Conservation (phyloP, 2,888 invertebrate species). For the Pyrochroa serraticornis region DNA sequence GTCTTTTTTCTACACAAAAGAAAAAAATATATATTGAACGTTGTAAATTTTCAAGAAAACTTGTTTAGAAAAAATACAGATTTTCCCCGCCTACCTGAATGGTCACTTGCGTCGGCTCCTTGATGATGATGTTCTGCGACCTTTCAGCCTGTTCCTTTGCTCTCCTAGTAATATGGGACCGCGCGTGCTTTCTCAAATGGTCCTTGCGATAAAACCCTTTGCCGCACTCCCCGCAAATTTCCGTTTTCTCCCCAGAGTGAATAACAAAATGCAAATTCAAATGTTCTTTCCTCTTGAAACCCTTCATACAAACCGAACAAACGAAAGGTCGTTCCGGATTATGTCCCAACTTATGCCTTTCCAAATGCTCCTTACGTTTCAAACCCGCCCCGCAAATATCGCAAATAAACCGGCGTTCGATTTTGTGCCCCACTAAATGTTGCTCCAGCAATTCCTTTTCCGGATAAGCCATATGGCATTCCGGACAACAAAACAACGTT, state of each 20-base stretch:
- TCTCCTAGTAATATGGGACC: constrained; percentile 77
- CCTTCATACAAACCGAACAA: constrained; percentile 78
- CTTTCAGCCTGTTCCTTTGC: constrained; percentile 70
- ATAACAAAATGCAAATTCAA: constrained; percentile 83
- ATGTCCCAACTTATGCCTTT: constrained; percentile 79
- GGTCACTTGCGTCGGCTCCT: constrained; percentile 50
- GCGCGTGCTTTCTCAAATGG: constrained; percentile 79
- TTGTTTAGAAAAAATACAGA: not conserved
- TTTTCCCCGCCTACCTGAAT: not conserved
- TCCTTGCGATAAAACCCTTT: constrained; percentile 83
- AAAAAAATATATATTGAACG: no score
- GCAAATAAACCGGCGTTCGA: constrained; percentile 78
- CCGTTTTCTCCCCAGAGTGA: constrained; percentile 83
- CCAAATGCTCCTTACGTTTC: constrained; percentile 79
- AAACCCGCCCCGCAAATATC: constrained; percentile 78
- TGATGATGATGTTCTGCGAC: constrained; percentile 42
- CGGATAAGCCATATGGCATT: constrained; percentile 82
- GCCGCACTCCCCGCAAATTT: constrained; percentile 77
- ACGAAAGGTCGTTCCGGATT: constrained; percentile 82
- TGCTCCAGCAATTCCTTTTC: constrained; percentile 80
- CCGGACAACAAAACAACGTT: constrained; percentile 78
- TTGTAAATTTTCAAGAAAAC: no score
- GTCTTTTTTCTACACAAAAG: no score
- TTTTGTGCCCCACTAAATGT: constrained; percentile 78
- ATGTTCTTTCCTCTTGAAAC: constrained; percentile 81